Evolutionary conservation across 2,797 vertebrate species (phyloP).

Genomic region (Gouania willdenowi): DNA sequence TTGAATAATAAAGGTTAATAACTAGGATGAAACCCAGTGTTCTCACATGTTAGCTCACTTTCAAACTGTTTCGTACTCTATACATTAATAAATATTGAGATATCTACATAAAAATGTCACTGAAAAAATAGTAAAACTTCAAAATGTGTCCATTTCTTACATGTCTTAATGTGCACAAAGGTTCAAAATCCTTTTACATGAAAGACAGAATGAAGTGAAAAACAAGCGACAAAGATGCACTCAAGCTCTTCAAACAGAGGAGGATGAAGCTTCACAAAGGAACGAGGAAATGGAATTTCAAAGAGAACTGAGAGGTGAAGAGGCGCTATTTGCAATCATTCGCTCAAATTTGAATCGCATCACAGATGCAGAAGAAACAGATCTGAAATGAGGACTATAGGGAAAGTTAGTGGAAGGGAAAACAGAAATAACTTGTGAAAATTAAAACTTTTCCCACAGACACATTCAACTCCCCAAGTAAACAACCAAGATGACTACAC

Average conservation of each 20-base stretch:
- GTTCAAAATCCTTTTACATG: too few species aligned
- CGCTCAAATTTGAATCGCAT: slow-evolving; percentile 33
- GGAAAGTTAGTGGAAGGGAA: slow-evolving; percentile 17
- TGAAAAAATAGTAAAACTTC: neutral
- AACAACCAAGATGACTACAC: neutral
- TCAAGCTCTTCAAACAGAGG: slow-evolving; percentile 8
- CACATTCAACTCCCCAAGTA: neutral
- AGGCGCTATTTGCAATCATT: slow-evolving; percentile 27
- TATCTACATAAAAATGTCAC: too few species aligned
- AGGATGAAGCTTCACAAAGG: slow-evolving; percentile 26
- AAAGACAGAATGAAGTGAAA: slow-evolving; percentile 4
- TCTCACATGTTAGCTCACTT: too few species aligned
- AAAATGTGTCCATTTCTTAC: too few species aligned
- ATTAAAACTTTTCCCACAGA: slow-evolving; percentile 45
- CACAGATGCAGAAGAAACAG: slow-evolving; percentile 34
- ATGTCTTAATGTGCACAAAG: too few species aligned
- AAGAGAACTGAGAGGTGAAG: slow-evolving; percentile 29
- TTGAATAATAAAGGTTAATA: too few species aligned
- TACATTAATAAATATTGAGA: too few species aligned
- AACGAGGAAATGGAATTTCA: slow-evolving; percentile 30
- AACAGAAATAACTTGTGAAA: slow-evolving; percentile 48
- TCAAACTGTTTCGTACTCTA: too few species aligned
- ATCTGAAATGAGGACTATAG: slow-evolving; percentile 13
- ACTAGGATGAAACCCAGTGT: too few species aligned
- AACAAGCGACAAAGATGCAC: slow-evolving; percentile 8